phyloP scores from a whole-genome alignment of 2,113 vertebrate species.

The Glaucidium brasilianum region DNA sequence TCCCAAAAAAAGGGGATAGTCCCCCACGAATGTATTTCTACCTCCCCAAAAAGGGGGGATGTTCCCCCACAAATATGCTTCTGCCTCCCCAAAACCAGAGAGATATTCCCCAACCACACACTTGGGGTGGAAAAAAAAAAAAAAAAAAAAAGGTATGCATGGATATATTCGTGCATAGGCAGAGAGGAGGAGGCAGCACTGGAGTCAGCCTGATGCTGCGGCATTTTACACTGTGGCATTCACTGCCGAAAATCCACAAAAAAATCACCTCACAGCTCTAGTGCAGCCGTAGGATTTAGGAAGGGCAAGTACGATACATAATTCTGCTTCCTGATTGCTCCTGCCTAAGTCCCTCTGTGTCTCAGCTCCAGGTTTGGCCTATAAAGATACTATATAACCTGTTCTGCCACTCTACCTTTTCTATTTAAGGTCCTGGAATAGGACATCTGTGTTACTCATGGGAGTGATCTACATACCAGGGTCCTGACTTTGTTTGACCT shows the following conservation, averaged over 20 bases:
- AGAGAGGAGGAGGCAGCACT: neutral
- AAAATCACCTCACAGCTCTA: rapidly evolving
- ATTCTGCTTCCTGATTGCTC: neutral
- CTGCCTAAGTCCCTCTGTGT: rapidly evolving
- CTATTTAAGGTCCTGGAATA: neutral
- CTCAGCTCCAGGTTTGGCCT: neutral
- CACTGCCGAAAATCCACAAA: rapidly evolving
- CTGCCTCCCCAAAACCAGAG: neutral
- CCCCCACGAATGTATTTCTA: no score
- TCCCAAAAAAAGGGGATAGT: no score
- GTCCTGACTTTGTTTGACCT: neutral
- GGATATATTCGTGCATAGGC: rapidly evolving
- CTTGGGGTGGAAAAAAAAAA: neutral
- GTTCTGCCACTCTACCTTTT: neutral
- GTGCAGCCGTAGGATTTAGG: neutral
- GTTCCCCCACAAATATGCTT: neutral
- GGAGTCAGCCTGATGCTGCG: rapidly evolving
- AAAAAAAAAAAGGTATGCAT: neutral
- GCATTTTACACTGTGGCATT: neutral
- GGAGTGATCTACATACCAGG: neutral
- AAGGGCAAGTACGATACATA: rapidly evolving
- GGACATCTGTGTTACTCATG: neutral
- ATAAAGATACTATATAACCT: neutral
- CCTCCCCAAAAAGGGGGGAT: no score
- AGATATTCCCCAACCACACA: neutral